Evolutionary conservation across 2,888 invertebrate genomes (phyloP), one percentile per base, ranked within the genome.

Genomic region (Beris morrisii): DNA sequence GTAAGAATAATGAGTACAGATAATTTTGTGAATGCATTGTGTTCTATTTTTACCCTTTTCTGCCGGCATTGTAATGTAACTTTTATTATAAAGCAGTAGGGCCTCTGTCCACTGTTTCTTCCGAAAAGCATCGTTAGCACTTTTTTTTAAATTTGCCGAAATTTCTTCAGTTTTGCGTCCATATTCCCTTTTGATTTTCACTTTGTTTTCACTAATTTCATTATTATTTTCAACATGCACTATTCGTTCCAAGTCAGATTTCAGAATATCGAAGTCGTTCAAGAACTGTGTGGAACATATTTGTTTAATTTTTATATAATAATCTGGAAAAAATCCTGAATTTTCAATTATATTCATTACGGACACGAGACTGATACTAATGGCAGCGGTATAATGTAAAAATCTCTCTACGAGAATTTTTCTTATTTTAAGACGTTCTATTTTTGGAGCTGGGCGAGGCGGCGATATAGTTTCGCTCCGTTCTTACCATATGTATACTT

Each of bases 91-190:
- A 52, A 86, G 77, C 43, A 86, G 81, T 75, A 92, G 81, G 1
- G 93, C 90, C 72, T 84, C 85, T 38, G 79, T 75, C 83, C 87
- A 91, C 71, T 90, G 85, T 63, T 88, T 88, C 72, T 84, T 85
- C 71, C 87, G 87, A 73, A 92, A 93, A 5, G 85, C 86, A 68
- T 83, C 82, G 74, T 92, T 93, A 4, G 92, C 93, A 67, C 84
- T 84, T 72, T 87, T 84, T 79, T 93, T 92, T 44, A 86, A 79
- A 68, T 82, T 80, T n/a, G 84, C 81, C 7, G 91, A 87, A 73
- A 83, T 82, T 66, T 84, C 82, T 6, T 82, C 75, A 76, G 84
- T 83, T 78, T 92, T 82, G 74, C 83, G 75, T 69, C 74, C 70
- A 78, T 79, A 77, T 77, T 83, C 75, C 69, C 79, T 76, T 74